Evolutionary conservation across 2,797 vertebrate species (phyloP).

Genomic region (Muscicapa comitata): DNA sequence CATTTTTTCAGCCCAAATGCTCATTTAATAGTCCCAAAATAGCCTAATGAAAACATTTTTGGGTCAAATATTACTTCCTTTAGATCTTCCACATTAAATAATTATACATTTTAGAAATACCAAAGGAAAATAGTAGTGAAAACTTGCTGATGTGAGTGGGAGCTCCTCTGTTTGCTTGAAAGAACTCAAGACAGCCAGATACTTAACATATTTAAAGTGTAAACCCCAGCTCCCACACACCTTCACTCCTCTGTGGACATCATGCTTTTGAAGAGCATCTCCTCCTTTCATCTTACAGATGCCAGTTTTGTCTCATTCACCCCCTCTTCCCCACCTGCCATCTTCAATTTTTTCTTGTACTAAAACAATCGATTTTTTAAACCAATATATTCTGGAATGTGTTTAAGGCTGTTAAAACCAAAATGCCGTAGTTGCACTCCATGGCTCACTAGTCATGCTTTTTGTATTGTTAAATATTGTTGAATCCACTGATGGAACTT

Average conservation of each 20-base stretch:
- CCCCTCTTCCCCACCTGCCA: accelerated
- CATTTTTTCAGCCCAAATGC: neutral
- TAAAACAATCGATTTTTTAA: neutral
- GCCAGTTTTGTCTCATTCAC: neutral
- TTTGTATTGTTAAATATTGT: neutral
- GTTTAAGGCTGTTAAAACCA: neutral
- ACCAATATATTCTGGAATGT: neutral
- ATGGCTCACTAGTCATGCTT: neutral
- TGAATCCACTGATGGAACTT: neutral
- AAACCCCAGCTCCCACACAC: neutral
- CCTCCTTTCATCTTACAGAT: neutral
- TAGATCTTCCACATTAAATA: neutral
- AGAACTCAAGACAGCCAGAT: neutral
- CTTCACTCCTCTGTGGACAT: neutral
- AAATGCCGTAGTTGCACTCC: neutral
- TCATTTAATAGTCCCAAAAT: neutral
- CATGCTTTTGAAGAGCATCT: neutral
- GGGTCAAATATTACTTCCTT: neutral
- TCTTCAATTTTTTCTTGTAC: neutral
- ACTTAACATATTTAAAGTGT: neutral
- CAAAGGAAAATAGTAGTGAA: neutral
- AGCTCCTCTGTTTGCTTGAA: neutral
- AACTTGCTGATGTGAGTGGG: neutral
- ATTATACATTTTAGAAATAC: neutral
- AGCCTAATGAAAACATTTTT: neutral